A percentile compares a stretch with the other conserved stretches of the same genome.
Conservation (phyloP, 1,140 invertebrate genomes). For the Zophobas morio region DNA sequence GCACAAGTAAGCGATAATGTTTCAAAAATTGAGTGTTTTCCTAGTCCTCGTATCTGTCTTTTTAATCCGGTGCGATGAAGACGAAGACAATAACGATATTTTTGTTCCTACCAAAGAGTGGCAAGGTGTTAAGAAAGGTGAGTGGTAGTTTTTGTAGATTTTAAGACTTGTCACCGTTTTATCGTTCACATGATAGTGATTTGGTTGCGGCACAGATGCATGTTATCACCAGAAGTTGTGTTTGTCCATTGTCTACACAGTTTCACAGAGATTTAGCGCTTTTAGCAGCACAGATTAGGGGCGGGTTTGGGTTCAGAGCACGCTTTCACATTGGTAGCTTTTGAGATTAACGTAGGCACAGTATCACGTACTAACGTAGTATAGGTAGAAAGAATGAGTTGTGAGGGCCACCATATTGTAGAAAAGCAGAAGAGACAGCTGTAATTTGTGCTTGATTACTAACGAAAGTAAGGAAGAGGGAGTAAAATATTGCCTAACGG, state of each 20-base stretch:
- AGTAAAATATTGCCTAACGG: neutral
- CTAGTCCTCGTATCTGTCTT: conserved; percentile 14
- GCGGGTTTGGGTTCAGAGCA: conserved; percentile 2
- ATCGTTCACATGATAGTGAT: neutral
- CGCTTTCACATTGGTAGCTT: conserved; percentile 22
- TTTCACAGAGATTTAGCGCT: neutral
- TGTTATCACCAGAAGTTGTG: conserved; percentile 19
- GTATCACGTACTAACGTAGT: neutral
- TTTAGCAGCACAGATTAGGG: neutral
- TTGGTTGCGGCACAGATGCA: conserved; percentile 4
- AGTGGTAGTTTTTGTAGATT: conserved; percentile 44
- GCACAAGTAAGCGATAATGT: conserved; percentile 8
- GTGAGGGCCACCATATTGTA: neutral
- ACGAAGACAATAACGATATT: conserved; percentile 46
- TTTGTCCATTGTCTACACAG: conserved; percentile 17
- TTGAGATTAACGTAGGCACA: conserved; percentile 6
- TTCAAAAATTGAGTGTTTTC: conserved; percentile 28
- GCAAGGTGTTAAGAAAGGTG: conserved; percentile 75
- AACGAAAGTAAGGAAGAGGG: neutral
- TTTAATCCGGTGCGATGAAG: conserved; percentile 20
- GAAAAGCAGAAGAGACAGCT: neutral
- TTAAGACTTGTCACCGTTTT: conserved; percentile 1
- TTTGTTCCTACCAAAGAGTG: conserved; percentile 76
- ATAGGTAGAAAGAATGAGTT: neutral
- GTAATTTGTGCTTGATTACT: conserved; percentile 7